These are phyloP conservation scores for Crax fasciolata DNA, from an alignment of 2,797 vertebrate species.

Conservation along the genomic window DNA sequence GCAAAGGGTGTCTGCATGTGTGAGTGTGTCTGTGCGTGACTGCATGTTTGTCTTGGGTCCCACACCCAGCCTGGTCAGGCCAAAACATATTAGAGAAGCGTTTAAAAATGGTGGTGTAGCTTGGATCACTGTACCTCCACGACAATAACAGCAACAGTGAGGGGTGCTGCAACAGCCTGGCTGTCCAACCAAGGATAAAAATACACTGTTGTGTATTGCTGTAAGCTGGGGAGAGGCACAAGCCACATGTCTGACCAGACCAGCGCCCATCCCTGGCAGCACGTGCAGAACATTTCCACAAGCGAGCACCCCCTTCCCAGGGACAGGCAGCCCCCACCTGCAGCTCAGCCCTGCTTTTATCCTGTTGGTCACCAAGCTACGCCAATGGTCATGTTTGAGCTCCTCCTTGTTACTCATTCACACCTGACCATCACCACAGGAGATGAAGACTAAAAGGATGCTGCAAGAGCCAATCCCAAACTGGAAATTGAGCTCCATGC, in stretches of 20 bases:
- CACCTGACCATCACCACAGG: neutral
- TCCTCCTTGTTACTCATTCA: neutral
- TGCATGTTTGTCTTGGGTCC: slow-evolving; percentile 1
- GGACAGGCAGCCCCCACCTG: neutral
- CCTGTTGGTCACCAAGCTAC: neutral
- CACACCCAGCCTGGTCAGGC: neutral
- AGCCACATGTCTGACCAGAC: neutral
- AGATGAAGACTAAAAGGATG: neutral
- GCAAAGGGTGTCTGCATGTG: neutral
- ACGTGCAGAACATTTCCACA: neutral
- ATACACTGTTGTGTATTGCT: neutral
- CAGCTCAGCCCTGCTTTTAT: neutral
- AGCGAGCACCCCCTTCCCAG: neutral
- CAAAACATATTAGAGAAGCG: neutral
- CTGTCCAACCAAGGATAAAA: neutral
- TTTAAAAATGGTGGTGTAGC: neutral
- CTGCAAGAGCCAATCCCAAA: neutral
- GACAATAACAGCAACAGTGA: rapidly evolving
- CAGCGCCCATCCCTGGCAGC: neutral
- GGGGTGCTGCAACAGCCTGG: neutral
- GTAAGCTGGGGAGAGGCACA: neutral
- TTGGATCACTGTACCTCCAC: neutral
- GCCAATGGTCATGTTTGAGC: neutral
- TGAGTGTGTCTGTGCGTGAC: neutral
- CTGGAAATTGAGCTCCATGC: neutral